Base-by-base conservation (phyloP, 1,140 invertebrate species). In the Helicoverpa armigera region DNA sequence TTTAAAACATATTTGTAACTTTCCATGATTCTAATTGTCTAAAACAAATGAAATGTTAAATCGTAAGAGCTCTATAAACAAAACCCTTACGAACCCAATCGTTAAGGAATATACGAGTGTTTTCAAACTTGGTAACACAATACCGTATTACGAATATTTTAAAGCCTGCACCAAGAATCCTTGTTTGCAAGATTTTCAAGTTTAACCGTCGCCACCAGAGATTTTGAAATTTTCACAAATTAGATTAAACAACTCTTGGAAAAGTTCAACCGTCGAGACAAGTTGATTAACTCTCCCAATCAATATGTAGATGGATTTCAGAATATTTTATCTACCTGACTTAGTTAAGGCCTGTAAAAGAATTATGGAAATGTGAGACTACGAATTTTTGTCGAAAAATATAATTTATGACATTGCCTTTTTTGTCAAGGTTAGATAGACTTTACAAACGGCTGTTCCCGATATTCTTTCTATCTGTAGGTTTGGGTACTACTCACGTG, bases 231-330 rank as follows among this genome's bases (percentile, higher is more conserved):
- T 60, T 84, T 58, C 18, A 43, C 16, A 78, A 80, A 85, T 85
- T 82, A 35, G 58, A 82, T 85, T 82, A 80, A 81, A 69, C 69
- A 63, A 79, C 16, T 77, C 35, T 14, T 61, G 18, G 11, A 12
- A 2, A 75, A 81, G 82, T 77, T 69, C 51, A 73, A 74, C 35
- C 67, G 56, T 69, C 16, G 35, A 13, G 35, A 72, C 69, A 78
- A 81, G 16, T 84, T 79, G 53, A 84, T 84, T 81, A 60, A 78
- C 67, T 83, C 76, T 63, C 23, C 2, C 53, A 81, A 83, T 80
- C 48, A 83, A 58, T 81, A 83, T 78, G 82, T 69, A 80, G 51
- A 80, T 81, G 81, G 31, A 60, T 79, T 58, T 72, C n/a, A 18
- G 2, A 67, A 60, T 69, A 51, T 60, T 48, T 74, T 51, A 75